Evolutionary conservation across 2,113 vertebrate species (phyloP), one percentile per base, ranked within the genome.

Genomic region (Heptranchias perlo): DNA sequence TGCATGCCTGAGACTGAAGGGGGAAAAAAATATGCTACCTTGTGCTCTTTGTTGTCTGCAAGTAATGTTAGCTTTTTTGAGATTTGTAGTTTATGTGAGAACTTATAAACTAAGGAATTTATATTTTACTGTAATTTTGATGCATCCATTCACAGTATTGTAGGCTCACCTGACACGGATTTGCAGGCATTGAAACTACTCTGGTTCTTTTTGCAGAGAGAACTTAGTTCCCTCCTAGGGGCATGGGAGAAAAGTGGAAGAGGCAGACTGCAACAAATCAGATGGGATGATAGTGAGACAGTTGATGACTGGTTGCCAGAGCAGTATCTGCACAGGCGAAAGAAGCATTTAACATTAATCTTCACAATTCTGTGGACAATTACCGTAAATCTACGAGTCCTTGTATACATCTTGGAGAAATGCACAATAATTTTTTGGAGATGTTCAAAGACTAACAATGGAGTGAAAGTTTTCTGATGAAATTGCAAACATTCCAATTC

Each of bases 241-340:
- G 52, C 54, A n/a, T 54, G 35, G 86, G 31, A 61, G 87, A 61
- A 58, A 61, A 92, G n/a, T 92, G 54, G 54, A 92, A 92, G 87
- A 92, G 54, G 87, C 87, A 92, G 31, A 92, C 87, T 92, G 31
- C 87, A 92, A 18, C 87, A 61, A 92, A 92, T 92, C 87, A 92
- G 87, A 92, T n/a, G 87, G 54, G 87, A 92, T 91, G 87, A 91
- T 92, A 92, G 52, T 92, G 87, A 58, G 52, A n/a, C 87, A 58
- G 52, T 89, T 61, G 87, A 61, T 92, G 87, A 92, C 87, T 92
- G n/a, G 52, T 92, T 92, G 87, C 87, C 11, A 31, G 52, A 61
- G 54, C 87, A 92, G 54, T 92, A n/a, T n/a, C 87, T 92, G 87
- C 87, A 92, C 54, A n/a, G 52, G 54, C 87, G 87, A 92, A 92